phyloP scores from a whole-genome alignment of 1,140 invertebrate genomes.

The Stegodyphus mimosarum region DNA sequence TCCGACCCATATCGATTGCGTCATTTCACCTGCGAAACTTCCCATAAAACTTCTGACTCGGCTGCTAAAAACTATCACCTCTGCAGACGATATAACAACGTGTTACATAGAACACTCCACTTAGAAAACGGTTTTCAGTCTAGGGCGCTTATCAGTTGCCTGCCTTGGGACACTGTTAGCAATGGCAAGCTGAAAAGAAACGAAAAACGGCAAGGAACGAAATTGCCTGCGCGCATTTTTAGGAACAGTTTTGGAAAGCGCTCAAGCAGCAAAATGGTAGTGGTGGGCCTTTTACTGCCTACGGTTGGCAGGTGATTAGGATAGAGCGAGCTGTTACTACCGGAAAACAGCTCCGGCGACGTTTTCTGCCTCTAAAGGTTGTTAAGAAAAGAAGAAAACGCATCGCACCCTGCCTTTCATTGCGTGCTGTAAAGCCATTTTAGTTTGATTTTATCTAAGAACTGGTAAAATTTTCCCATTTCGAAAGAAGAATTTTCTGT shows the following conservation, averaged over 20 bases:
- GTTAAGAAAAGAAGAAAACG: too few species aligned
- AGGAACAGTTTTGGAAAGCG: conserved; percentile 7
- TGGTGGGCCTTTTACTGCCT: conserved; percentile 4
- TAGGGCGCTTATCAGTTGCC: conserved; percentile 1
- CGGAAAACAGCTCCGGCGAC: too few species aligned
- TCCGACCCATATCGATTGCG: conserved; percentile 13
- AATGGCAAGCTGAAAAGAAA: not conserved
- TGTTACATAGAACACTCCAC: not conserved
- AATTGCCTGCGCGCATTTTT: not conserved
- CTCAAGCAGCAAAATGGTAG: conserved; percentile 13
- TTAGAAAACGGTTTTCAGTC: conserved; percentile 19
- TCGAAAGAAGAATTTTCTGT: too few species aligned
- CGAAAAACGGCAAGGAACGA: not conserved
- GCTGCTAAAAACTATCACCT: too few species aligned
- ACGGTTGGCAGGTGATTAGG: conserved; percentile 12
- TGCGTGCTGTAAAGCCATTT: too few species aligned
- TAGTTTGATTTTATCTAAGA: too few species aligned
- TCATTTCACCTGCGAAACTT: conserved; percentile 1
- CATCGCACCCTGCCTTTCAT: too few species aligned
- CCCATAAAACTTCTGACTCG: not conserved
- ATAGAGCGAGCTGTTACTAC: not conserved
- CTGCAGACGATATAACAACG: too few species aligned
- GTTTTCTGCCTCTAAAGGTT: too few species aligned
- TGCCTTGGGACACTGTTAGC: conserved; percentile 4
- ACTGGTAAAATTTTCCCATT: too few species aligned